phyloP scores from a whole-genome alignment of 2,797 vertebrate genomes.

The Tauraco hartlaubi region DNA sequence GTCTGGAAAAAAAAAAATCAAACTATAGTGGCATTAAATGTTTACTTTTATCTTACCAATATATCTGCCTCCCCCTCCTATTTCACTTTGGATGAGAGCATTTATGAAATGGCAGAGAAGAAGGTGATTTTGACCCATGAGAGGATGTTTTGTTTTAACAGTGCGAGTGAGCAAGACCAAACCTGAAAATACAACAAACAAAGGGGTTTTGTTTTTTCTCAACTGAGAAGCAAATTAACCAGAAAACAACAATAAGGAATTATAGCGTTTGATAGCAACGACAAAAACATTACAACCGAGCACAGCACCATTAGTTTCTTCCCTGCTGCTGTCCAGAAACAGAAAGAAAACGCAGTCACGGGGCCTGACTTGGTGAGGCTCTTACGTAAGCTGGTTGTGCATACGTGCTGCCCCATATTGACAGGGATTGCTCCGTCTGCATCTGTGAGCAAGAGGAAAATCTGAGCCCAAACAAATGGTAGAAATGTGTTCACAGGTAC shows the following conservation, averaged over 20 bases:
- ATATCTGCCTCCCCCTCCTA: constrained; percentile 48
- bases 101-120: background rate
- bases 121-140: background rate
- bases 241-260: background rate
- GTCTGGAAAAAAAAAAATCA: constrained; percentile 78
- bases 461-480: background rate
- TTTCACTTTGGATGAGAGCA: background rate
- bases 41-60: constrained; percentile 81
- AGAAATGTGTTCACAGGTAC: background rate
- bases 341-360: background rate
- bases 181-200: background rate
- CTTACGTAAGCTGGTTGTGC: background rate
- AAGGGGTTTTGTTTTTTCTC: background rate
- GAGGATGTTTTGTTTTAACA: background rate
- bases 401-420: rapidly evolving
- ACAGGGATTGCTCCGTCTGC: background rate
- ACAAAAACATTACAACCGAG: background rate
- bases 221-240: background rate
- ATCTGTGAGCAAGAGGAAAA: background rate
- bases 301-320: background rate
- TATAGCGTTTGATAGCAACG: background rate
- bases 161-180: background rate
- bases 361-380: background rate
- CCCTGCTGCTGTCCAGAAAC: background rate
- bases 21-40: constrained; percentile 84